Base-by-base conservation (phyloP, 2,113 vertebrate genomes). In the Peromyscus californicus region DNA sequence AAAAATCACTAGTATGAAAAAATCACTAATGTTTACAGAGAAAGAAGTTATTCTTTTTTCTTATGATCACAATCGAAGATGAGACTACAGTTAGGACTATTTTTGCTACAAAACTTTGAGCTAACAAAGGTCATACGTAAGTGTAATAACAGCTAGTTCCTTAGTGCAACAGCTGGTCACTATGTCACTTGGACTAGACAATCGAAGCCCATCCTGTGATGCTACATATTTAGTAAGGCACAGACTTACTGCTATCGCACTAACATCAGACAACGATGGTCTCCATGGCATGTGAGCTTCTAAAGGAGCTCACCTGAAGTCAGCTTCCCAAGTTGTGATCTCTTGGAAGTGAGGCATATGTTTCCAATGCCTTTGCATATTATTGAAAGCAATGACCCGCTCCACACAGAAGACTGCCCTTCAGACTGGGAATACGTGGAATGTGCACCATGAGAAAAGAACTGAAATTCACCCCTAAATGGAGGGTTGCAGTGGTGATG, bases 41-140 rank as follows among this genome's bases (percentile, higher is more conserved):
- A 11, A 89, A 93, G 59, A 97, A 95, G n/a, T 59, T 95, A 79
- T 39, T 39, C 3, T 57, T 97, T 97, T 39, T 75, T 87, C 93
- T 82, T 48, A 95, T 88, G n/a, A 86, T 17, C 86, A 95, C 86
- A 98, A 75, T 89, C 92, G 83, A 54, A 95, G 0, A n/a, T 57
- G 39, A 95, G 0, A 29, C 92, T 97, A 29, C 87, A 96, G 95
- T 48, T 96, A 36, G 29, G 9, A 65, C 89, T 72, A 16, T 4
- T 86, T 97, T 97, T 97, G 36, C 87, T 93, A 94, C 63, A 93
- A 95, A 95, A 95, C 95, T 97, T 89, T 96, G 85, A 96, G 85
- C 89, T 98, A 94, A 51, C 95, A 91, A 97, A 97, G 74, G 48
- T 75, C 85, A 93, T 45, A 78, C 10, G 79, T 92, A 8, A 65